Evolutionary conservation across 2,113 vertebrate genomes (phyloP).

Genomic region (Raja brachyura): DNA sequence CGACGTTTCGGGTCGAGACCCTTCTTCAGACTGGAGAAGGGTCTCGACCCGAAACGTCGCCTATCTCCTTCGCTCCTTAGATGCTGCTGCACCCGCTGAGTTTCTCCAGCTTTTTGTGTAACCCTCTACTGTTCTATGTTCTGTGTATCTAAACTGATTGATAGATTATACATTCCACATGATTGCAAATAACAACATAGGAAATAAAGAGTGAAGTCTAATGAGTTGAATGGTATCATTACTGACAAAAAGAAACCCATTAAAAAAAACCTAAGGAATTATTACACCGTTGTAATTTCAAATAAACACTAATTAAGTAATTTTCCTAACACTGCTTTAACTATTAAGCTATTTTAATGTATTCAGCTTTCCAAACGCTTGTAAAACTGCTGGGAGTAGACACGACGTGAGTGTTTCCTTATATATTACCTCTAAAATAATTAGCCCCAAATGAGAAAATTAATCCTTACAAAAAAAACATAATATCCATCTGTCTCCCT

Average conservation of each 20-base stretch:
- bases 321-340: background rate
- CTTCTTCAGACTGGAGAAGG: no score
- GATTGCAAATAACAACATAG: background rate
- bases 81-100: no score
- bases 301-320: background rate
- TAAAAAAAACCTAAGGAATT: background rate
- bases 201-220: background rate
- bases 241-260: background rate
- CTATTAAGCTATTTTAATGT: background rate
- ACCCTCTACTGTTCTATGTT: no score
- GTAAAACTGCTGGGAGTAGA: no score
- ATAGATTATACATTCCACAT: background rate
- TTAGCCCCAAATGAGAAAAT: background rate
- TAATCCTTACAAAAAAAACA: background rate
- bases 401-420: background rate
- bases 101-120: no score
- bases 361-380: background rate
- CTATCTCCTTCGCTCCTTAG: no score
- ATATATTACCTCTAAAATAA: background rate
- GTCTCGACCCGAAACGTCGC: no score
- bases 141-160: background rate
- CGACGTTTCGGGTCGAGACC: no score
- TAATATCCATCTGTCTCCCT: background rate
- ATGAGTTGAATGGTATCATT: background rate
- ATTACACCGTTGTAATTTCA: background rate